phyloP scores from a whole-genome alignment of 2,113 vertebrate genomes.

The Cyanistes caeruleus region DNA sequence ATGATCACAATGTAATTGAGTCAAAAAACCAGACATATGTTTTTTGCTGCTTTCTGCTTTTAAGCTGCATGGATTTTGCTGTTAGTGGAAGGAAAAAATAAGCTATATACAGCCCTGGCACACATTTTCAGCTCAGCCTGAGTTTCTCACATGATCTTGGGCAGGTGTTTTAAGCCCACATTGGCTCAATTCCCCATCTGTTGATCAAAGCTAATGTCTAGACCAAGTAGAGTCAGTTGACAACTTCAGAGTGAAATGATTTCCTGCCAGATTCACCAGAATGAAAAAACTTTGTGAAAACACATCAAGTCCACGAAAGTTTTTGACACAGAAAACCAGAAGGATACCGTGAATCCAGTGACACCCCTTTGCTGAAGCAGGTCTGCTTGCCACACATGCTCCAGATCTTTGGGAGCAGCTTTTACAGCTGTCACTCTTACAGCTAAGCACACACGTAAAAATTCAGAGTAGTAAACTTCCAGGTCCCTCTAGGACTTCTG shows the following conservation, averaged over 20 bases:
- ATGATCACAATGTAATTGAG: neutral
- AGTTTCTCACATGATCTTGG: neutral
- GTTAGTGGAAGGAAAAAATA: neutral
- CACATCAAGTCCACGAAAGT: accelerated
- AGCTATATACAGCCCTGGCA: neutral
- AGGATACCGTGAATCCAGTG: neutral
- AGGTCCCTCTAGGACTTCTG: neutral
- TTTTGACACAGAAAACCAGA: neutral
- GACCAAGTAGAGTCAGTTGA: neutral
- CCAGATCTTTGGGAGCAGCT: neutral
- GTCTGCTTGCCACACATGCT: neutral
- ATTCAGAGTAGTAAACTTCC: neutral
- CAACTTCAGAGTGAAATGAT: neutral
- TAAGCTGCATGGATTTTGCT: neutral
- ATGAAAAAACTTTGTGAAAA: neutral
- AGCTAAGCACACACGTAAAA: accelerated
- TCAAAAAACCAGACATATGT: accelerated
- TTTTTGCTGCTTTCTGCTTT: neutral
- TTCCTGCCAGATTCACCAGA: neutral
- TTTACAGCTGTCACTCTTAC: neutral
- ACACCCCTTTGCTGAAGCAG: neutral
- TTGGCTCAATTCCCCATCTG: neutral
- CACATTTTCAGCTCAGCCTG: neutral
- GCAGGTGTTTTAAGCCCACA: neutral
- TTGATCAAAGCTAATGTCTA: neutral